Evolutionary conservation across 35 echinoderm and acorn worm species (phyloP), one percentile per base, ranked within the genome.

Genomic region (Ophioderma brevispina): DNA sequence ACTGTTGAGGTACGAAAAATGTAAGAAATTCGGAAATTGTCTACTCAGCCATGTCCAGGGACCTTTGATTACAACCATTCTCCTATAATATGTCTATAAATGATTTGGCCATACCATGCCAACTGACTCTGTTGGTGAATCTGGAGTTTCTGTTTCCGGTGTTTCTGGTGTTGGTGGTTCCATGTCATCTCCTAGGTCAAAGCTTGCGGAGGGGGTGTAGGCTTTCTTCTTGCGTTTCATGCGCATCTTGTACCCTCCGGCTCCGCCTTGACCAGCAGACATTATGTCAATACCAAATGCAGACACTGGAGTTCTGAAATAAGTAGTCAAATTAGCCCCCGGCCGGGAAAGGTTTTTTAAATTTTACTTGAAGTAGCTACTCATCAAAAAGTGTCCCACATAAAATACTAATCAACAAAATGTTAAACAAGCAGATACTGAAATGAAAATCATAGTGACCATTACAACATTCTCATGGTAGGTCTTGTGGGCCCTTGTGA

Each of bases 211-310:
- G 41, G 95, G 95, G 10, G 92, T 97, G 64, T 92, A 59, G 28
- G 56, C 55, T n/a, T 89, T 82, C 31, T 88, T 83, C 35, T 88
- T 88, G 70, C 91, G 91, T 37, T 81, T 79, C 75, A 94, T 90
- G 36, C 89, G 94, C 84, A 94, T 82, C 81, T 94, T 90, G 85
- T 88, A 88, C 10, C 21, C 83, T 40, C 13, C 83, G 43, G 78
- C 82, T 50, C 64, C 63, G n/a, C 78, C 84, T 0, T 34, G 3
- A 21, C 70, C 55, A 25, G 50, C 70, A 59, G 91, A 91, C 59
- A 92, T 55, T 31, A 99, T 85, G 76, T 99, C 97, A 36, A 99
- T 99, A 35, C 97, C 97, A 93, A 99, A 99, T 64, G 97, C 97
- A 40, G 97, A 93, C 64, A 99, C 88, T 34, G 91, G 88, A 76